Base-by-base conservation (phyloP, 2,888 invertebrate genomes). In the Hemithea aestivaria region DNA sequence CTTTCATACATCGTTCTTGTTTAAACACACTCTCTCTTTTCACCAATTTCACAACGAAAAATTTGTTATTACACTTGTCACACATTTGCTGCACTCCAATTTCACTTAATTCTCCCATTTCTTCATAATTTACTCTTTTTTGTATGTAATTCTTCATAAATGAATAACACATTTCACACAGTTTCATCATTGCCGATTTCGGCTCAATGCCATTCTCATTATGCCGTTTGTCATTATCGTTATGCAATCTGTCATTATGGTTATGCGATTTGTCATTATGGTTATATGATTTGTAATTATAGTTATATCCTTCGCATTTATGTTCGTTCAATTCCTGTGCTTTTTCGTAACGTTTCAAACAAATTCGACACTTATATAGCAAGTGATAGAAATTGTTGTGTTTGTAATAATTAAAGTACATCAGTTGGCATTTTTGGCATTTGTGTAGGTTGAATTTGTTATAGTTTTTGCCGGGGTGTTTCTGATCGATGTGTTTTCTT, bases 21-120 rank as follows among this genome's bases (percentile, higher is more conserved):
- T n/a, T 0, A 20, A 5, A 20, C 20, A 24, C 8, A 0, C 16
- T 7, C 7, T 8, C 25, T 6, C 37, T 27, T 20, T 7, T 33
- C 6, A 73, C 56, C 1, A 65, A 4, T 4, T 61, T 64, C 2
- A 75, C 45, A 7, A 56, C 58, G n/a, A 68, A 73, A 20, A 47
- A 66, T 7, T 43, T 20, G 0, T 48, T 46, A 0, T 40, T 30
- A 12, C 74, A 75, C 1, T 52, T 39, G 0, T 60, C 41, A 16
- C 74, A 75, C 0, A 8, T 16, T 2, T 48, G 50, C 0, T 60
- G 26, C 0, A 30, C 40, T 0, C 71, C 73, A 0, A 59, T 0
- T 7, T 60, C 35, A 7, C 43, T 53, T 0, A 49, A 2, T 1
- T 44, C 50, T 0, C 59, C 45, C 0, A 66, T 7, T 1, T 33